A percentile compares a stretch with the other conserved stretches of the same genome.
phyloP scores from a whole-genome alignment of 2,113 vertebrate species.

The Emydura subglobosa region DNA sequence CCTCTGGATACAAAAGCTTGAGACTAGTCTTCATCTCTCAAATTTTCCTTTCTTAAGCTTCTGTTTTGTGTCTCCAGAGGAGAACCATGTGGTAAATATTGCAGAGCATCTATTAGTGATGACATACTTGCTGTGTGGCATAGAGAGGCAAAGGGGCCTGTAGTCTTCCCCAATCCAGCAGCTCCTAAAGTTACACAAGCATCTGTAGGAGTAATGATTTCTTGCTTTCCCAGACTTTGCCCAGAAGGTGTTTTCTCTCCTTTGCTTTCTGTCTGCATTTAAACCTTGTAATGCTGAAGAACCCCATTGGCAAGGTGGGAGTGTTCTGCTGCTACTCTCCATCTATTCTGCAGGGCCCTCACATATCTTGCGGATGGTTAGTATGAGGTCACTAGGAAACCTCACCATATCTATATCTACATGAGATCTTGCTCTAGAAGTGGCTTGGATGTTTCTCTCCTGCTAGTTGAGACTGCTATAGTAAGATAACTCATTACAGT shows the following conservation, averaged over 20 bases:
- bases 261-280: slow-evolving; percentile 44
- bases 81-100: neutral
- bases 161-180: slow-evolving; percentile 19
- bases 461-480: neutral
- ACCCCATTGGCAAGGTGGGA: slow-evolving; percentile 47
- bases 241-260: slow-evolving; percentile 39
- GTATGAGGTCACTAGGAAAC: neutral
- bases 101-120: no score
- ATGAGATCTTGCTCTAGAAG: slow-evolving; percentile 37
- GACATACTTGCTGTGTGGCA: neutral
- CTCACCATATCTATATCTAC: slow-evolving; percentile 32
- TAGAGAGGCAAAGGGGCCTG: slow-evolving; percentile 14
- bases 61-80: slow-evolving; percentile 45
- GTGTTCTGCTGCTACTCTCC: slow-evolving; percentile 62
- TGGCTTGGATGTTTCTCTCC: slow-evolving; percentile 34
- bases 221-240: slow-evolving; percentile 60
- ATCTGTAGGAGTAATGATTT: slow-evolving; percentile 44
- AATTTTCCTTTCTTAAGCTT: slow-evolving; percentile 69
- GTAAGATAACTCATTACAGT: neutral
- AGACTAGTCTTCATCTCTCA: slow-evolving; percentile 63
- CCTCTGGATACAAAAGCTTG: slow-evolving; percentile 24
- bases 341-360: slow-evolving; percentile 23
- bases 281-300: slow-evolving; percentile 55
- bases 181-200: slow-evolving; percentile 17
- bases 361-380: slow-evolving; percentile 55